Evolutionary conservation across 1,140 invertebrate species (phyloP), one percentile per base, ranked within the genome.

Genomic region (Nasonia vitripennis): DNA sequence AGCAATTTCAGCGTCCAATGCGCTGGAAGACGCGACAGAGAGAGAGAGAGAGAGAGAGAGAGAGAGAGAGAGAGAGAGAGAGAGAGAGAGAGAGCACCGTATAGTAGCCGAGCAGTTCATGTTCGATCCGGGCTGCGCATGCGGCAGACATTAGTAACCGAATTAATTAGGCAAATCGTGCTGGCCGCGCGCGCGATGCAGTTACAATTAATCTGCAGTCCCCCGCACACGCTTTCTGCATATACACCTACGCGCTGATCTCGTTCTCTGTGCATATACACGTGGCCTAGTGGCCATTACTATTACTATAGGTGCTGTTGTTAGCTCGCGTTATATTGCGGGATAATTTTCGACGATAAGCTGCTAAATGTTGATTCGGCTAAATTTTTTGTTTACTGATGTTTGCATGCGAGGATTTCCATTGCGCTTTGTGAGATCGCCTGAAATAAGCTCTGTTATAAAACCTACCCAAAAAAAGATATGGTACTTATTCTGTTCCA

Each of bases 141-240:
- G 73, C 85, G 87, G 88, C 87, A 84, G 84, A 90, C 91, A 93
- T 93, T 92, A 92, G 90, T 93, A 93, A 93, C 90, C 91, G 91
- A 93, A 93, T 93, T 93, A 92, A 93, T 93, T 93, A 92, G 90
- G 91, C 91, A 92, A 92, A 92, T 93, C 91, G 92, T 20, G 55
- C 17, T n/a, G 55, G 55, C 88, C 91, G 90, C 89, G 89, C 89
- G 88, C 88, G 87, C 89, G 87, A 88, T 89, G 89, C 89, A 91
- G 89, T 91, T 91, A 91, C 89, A 91, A 91, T 91, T 91, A 91
- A 91, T 91, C 90, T 90, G 89, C 86, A 73, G 45, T 78, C 81
- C 86, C 86, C 83, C 87, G 81, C 88, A 48, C 74, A 68, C 74
- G 45, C 78, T 6, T 14, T 62, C 55, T 62, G 4, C 7, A 62